These are phyloP conservation scores for Cantharis flavilabris DNA, from an alignment of 2,888 invertebrate species.

Conservation along the genomic window DNA sequence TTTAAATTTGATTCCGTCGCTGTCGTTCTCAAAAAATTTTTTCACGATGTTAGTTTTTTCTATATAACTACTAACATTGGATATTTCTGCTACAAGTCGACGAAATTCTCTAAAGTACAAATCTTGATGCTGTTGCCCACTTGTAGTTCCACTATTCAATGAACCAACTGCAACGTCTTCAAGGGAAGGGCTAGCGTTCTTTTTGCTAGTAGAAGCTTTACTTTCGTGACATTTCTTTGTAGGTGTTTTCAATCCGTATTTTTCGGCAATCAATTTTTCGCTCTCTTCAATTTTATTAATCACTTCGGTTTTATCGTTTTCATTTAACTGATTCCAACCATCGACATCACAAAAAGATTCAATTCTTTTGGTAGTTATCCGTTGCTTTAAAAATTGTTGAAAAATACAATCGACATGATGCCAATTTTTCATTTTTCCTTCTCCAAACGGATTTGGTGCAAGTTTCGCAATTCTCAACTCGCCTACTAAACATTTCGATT, in stretches of 20 bases:
- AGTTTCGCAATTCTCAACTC: slow-evolving; percentile 78
- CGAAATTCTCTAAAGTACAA: slow-evolving; percentile 78
- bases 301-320: slow-evolving; percentile 70
- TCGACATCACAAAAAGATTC: slow-evolving; percentile 78
- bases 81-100: slow-evolving; percentile 76
- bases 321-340: slow-evolving; percentile 71
- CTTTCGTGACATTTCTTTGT: slow-evolving; percentile 41
- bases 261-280: slow-evolving; percentile 60
- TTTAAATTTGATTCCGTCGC: slow-evolving; percentile 67
- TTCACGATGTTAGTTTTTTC: slow-evolving; percentile 78
- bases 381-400: slow-evolving; percentile 76
- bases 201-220: slow-evolving; percentile 35
- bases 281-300: slow-evolving; percentile 67
- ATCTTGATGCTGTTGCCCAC: slow-evolving; percentile 59
- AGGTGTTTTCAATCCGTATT: slow-evolving; percentile 58
- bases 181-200: background rate
- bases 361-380: slow-evolving; percentile 81
- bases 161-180: background rate
- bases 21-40: slow-evolving; percentile 67
- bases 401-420: slow-evolving; percentile 81
- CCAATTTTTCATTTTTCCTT: slow-evolving; percentile 81
- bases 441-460: slow-evolving; percentile 76
- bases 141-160: background rate
- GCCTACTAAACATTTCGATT: slow-evolving; percentile 74
- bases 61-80: slow-evolving; percentile 77